Base-by-base conservation (phyloP, 2,797 vertebrate genomes). In the Selene dorsalis region DNA sequence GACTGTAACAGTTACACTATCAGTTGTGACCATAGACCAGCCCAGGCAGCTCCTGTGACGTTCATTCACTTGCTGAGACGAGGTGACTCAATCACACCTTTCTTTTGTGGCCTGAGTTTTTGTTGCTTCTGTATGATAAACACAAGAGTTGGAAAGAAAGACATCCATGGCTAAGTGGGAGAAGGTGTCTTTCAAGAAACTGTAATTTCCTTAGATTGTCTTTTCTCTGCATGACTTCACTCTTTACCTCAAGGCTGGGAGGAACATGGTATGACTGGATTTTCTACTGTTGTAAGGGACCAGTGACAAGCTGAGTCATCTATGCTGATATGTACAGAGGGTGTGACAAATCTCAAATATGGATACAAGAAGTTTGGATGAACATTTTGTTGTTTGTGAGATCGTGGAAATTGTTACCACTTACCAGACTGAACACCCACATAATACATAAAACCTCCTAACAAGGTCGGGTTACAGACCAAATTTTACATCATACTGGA, bases 261-360 rank as follows among this genome's bases (percentile, higher is more conserved):
- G 79, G 64, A 64, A 75, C 64, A 73, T 39, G 52, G 65, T 47
- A 52, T 48, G 82, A 81, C 70, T 61, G 14, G 64, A 79, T 86
- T 84, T 79, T 72, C 71, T 74, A 12, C 53, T 75, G 30, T 28
- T 83, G 41, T 70, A 58, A 68, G 35, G 7, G 47, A 66, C 57
- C 55, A 57, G 38, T 26, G 58, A 35, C 57, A 45, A 84, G 89
- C 91, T 93, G 89, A 93, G 89, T 93, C 92, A 93, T 69, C 48
- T 59, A 32, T 70, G 30, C 48, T 57, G 35, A 30, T 85, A 68
- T 88, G 77, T 89, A 58, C 78, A 71, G 18, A 86, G 69, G 72
- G 86, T 82, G 84, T 78, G 58, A 76, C 62, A 50, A 43, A 58
- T 75, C 55, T 32, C 28, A 32, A 64, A 47, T 72, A 14, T 55